Base-by-base conservation (phyloP, 1,140 invertebrate genomes). In the Atta texana region DNA sequence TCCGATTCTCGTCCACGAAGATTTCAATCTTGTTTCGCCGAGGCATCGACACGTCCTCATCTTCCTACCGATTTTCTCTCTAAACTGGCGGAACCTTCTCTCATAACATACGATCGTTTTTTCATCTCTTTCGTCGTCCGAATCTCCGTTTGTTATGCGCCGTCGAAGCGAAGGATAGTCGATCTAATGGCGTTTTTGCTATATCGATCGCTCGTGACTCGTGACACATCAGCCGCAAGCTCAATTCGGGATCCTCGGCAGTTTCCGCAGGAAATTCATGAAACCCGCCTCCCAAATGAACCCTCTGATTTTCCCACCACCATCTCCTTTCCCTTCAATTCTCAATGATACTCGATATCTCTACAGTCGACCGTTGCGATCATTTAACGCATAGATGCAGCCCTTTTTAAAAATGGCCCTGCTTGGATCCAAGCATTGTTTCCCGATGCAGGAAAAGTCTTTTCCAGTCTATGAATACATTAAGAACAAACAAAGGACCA, bases 381-480 rank as follows among this genome's bases (percentile, higher is more conserved):
- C 18, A 49, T 71, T 28, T 28, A 74, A 55, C 57, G 6, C 39
- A 24, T 31, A 31, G 39, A 24, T 18, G 16, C 18, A 24, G 18
- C 8, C 49, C 49, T 66, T 64, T 66, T 21, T 49, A 49, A 74
- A 74, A 74, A 49, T 2, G 28, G 14, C 51, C 39, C 24, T 12
- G 7, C 68, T 84, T n/a, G 12, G 39, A 49, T 61, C 63, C 34
- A 51, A 75, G 66, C 74, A n/a, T 31, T 68, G 21, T 71, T 78
- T 75, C 55, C 49, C 28, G 34, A 7, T 21, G 34, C 28, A 68
- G 80, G 84, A 92, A 92, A 92, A 91, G 90, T 93, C 90, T 92
- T 93, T 89, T 91, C 88, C 88, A 89, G 88, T 91, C 93, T 92
- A 94, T 94, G 93, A 94, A 94, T 94, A 94, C 93, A 94, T 94